These are phyloP conservation scores for Scrobipalpa costella DNA, from an alignment of 2,888 invertebrate genomes.

Conservation along the genomic window DNA sequence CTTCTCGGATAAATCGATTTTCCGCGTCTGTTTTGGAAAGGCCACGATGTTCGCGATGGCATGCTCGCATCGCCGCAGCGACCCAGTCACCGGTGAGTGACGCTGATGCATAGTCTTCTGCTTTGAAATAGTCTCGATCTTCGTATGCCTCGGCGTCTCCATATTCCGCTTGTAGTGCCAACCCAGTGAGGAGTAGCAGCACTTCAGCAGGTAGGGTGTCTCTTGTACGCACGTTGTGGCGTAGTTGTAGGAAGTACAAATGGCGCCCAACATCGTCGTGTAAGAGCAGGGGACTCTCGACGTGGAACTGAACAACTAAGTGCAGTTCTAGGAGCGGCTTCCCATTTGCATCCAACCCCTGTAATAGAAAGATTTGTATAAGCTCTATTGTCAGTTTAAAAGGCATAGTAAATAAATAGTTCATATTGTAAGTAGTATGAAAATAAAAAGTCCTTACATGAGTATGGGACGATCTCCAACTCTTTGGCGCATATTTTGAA, in stretches of 20 bases:
- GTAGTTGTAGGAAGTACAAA: slow-evolving; percentile 96
- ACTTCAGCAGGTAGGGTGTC: slow-evolving; percentile 83
- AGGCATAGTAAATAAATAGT: neutral
- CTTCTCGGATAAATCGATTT: slow-evolving; percentile 93
- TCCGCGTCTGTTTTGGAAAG: slow-evolving; percentile 91
- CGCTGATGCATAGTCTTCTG: slow-evolving; percentile 91
- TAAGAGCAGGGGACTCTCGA: slow-evolving; percentile 93
- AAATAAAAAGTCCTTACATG: slow-evolving; percentile 84
- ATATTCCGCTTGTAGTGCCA: slow-evolving; percentile 95
- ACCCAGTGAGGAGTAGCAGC: slow-evolving; percentile 90
- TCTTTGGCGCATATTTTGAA: slow-evolving; percentile 97
- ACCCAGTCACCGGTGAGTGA: slow-evolving; percentile 83
- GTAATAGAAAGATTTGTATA: slow-evolving; percentile 46
- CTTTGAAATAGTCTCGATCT: slow-evolving; percentile 84
- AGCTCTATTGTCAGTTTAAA: neutral
- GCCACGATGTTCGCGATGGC: slow-evolving; percentile 91
- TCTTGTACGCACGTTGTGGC: slow-evolving; percentile 90
- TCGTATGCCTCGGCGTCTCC: slow-evolving; percentile 85
- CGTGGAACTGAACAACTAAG: slow-evolving; percentile 96
- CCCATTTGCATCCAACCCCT: slow-evolving; percentile 95
- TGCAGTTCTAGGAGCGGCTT: slow-evolving; percentile 93
- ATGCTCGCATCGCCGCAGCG: slow-evolving; percentile 83
- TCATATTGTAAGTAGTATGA: neutral
- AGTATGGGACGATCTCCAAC: slow-evolving; percentile 96
- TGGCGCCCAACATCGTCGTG: slow-evolving; percentile 95